Evolutionary conservation across 2,888 invertebrate genomes (phyloP).

Genomic region (Drosophila birchii): DNA sequence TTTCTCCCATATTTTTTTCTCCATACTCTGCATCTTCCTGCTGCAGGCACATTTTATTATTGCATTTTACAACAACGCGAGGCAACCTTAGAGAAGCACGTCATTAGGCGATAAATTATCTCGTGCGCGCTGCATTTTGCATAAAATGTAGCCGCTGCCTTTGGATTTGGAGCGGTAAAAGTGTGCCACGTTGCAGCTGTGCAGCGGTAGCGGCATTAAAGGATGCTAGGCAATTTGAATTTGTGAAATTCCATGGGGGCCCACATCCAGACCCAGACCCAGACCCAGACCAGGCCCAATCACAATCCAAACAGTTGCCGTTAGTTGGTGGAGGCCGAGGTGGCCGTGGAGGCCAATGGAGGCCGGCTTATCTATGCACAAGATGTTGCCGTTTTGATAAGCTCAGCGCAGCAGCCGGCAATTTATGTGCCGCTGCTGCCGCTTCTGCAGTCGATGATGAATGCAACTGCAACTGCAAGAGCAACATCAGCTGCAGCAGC

Average conservation of each 20-base stretch:
- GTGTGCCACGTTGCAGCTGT: slow-evolving; percentile 70
- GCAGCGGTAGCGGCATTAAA: slow-evolving; percentile 57
- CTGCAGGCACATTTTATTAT: slow-evolving; percentile 65
- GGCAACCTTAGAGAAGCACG: slow-evolving; percentile 78
- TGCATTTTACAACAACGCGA: slow-evolving; percentile 64
- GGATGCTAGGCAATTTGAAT: slow-evolving; percentile 80
- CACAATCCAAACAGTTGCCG: slow-evolving; percentile 39
- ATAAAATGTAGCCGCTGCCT: slow-evolving; percentile 67
- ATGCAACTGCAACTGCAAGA: slow-evolving; percentile 49
- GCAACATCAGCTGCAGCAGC: slow-evolving; percentile 36
- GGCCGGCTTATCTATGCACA: slow-evolving; percentile 75
- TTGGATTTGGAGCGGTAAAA: slow-evolving; percentile 55
- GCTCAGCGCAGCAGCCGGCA: slow-evolving; percentile 68
- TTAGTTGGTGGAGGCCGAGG: slow-evolving; percentile 32
- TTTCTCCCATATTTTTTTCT: slow-evolving; percentile 11
- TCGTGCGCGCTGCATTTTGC: slow-evolving; percentile 69
- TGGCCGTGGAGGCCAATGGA: slow-evolving; percentile 29
- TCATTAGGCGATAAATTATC: slow-evolving; percentile 80
- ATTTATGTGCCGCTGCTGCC: slow-evolving; percentile 66
- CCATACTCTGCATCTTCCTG: slow-evolving; percentile 17
- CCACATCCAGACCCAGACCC: background rate
- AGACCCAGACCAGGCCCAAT: slow-evolving; percentile 11
- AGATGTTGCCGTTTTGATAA: slow-evolving; percentile 80
- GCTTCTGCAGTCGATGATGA: slow-evolving; percentile 54
- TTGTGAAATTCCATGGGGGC: slow-evolving; percentile 78